phyloP scores from a whole-genome alignment of 2,113 vertebrate species.

The Heloderma charlesbogerti region DNA sequence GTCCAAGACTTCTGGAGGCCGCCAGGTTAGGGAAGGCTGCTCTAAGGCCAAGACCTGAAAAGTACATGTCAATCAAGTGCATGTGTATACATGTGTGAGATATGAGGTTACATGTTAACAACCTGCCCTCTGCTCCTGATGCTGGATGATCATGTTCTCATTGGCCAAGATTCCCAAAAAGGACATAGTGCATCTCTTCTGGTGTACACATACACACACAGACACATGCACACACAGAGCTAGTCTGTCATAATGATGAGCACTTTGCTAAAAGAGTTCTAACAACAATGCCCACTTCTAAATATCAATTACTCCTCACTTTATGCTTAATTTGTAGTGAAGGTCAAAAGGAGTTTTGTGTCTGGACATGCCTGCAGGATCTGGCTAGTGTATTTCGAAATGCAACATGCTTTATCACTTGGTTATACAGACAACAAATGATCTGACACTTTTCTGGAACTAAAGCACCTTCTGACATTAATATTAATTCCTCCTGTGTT shows the following conservation, averaged over 20 bases:
- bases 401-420: accelerated
- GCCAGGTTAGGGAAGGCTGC: too few relatives aligned
- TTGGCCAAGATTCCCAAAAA: too few relatives aligned
- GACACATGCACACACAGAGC: neutral
- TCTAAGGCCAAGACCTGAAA: too few relatives aligned
- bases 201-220: neutral
- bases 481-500: conserved; percentile 14
- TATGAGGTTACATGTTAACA: neutral
- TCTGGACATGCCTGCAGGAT: neutral
- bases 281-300: conserved; percentile 28
- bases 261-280: neutral
- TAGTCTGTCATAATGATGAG: neutral
- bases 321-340: conserved; percentile 35
- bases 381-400: neutral
- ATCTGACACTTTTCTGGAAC: neutral
- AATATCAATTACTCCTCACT: conserved; percentile 47
- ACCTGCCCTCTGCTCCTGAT: neutral
- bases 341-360: conserved; percentile 42
- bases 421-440: conserved; percentile 10
- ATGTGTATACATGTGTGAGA: too few relatives aligned
- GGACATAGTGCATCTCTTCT: neutral
- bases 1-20: too few relatives aligned
- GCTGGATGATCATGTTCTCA: neutral
- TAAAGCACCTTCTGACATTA: neutral
- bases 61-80: too few relatives aligned